A percentile compares a stretch with the other conserved stretches of the same genome.
Evolutionary conservation across 2,888 invertebrate genomes (phyloP).

Genomic region (Melanostoma scalare): DNA sequence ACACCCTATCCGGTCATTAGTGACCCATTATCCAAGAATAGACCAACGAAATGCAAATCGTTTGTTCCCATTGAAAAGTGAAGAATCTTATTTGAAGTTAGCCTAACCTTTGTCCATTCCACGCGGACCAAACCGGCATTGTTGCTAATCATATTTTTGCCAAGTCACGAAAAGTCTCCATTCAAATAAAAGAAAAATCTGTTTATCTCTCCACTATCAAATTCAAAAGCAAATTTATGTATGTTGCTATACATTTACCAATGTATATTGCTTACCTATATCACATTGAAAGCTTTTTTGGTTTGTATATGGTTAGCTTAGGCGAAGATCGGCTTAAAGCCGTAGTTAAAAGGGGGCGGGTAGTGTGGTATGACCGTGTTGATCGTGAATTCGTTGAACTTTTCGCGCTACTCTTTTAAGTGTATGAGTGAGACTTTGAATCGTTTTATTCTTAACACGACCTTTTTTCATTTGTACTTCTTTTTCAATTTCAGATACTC

Average conservation of each 20-base stretch:
- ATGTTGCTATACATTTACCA: not conserved
- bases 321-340: slow-evolving; percentile 10
- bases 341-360: slow-evolving; percentile 8
- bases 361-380: slow-evolving; percentile 40
- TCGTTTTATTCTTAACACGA: slow-evolving; percentile 62
- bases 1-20: slow-evolving; percentile 71
- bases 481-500: slow-evolving; percentile 71
- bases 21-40: slow-evolving; percentile 43
- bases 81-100: slow-evolving; percentile 61
- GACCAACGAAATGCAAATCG: slow-evolving; percentile 34
- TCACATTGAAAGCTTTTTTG: slow-evolving; percentile 48
- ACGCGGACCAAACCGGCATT: slow-evolving; percentile 32
- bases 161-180: slow-evolving; percentile 34
- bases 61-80: slow-evolving; percentile 28
- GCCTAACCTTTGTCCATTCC: slow-evolving; percentile 37
- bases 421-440: slow-evolving; percentile 29
- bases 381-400: slow-evolving; percentile 71
- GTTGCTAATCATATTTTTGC: slow-evolving; percentile 23
- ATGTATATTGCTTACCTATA: slow-evolving; percentile 38
- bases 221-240: slow-evolving; percentile 13
- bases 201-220: slow-evolving; percentile 24
- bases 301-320: slow-evolving; percentile 41
- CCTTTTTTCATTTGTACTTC: slow-evolving; percentile 65
- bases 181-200: slow-evolving; percentile 7
- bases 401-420: slow-evolving; percentile 36